A percentile compares a stretch with the other conserved stretches of the same genome.
These are phyloP conservation scores for Pachypanchax playfairii DNA, from an alignment of 2,113 vertebrate species.

Conservation along the genomic window DNA sequence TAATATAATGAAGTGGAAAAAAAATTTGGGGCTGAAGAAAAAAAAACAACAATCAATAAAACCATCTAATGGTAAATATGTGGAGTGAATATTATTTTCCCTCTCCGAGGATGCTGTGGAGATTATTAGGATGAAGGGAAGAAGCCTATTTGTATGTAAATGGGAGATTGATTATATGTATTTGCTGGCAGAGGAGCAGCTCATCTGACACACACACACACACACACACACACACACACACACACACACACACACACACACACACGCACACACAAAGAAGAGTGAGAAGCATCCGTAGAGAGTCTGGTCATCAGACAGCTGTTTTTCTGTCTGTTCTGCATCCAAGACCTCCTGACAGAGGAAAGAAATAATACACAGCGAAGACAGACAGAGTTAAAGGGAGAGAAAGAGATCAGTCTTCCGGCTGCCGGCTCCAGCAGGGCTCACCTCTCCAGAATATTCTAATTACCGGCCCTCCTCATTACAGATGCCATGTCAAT, in stretches of 20 bases:
- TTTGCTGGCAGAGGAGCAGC: slow-evolving; percentile 71
- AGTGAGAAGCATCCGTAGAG: slow-evolving; percentile 47
- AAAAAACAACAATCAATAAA: slow-evolving; percentile 80
- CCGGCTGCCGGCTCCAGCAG: slow-evolving; percentile 62
- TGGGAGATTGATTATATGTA: slow-evolving; percentile 84
- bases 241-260: slow-evolving; percentile 18
- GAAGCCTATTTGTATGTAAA: slow-evolving; percentile 85
- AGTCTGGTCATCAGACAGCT: slow-evolving; percentile 58
- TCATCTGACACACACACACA: slow-evolving; percentile 24
- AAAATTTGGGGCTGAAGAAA: slow-evolving; percentile 20
- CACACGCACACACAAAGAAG: slow-evolving; percentile 37
- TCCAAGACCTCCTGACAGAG: slow-evolving; percentile 56
- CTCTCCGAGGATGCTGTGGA: slow-evolving; percentile 66
- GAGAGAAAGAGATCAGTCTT: slow-evolving; percentile 65
- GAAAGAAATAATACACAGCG: slow-evolving; percentile 43
- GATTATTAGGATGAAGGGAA: slow-evolving; percentile 75
- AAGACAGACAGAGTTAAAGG: slow-evolving; percentile 30
- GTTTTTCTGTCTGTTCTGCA: slow-evolving; percentile 58
- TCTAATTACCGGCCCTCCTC: slow-evolving; percentile 81
- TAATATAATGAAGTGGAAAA: slow-evolving; percentile 80
- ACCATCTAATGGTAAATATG: slow-evolving; percentile 79
- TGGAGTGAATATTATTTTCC: slow-evolving; percentile 74
- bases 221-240: slow-evolving; percentile 20
- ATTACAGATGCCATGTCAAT: slow-evolving; percentile 81
- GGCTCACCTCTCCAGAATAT: slow-evolving; percentile 78